Percentiles rank a stretch among this genome's conserved stretches.
Evolutionary conservation across 1,140 invertebrate genomes (phyloP).

Genomic region (Metaphire vulgaris): DNA sequence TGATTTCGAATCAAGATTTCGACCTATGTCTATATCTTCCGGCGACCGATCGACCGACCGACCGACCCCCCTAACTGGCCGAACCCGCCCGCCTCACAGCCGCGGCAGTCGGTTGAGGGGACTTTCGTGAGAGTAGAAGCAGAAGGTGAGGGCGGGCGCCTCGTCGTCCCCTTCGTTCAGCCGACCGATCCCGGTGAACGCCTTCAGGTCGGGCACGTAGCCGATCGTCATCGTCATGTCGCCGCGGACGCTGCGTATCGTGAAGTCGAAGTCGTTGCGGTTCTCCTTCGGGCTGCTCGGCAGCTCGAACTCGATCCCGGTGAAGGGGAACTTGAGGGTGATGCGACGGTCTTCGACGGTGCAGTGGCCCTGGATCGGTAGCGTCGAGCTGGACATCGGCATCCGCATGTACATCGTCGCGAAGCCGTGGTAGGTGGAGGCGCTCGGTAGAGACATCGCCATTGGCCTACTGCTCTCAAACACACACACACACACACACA

Average conservation of each 20-base stretch:
- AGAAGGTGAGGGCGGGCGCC: constrained; percentile 28
- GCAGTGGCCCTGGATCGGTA: constrained; percentile 19
- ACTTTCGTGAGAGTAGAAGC: constrained; percentile 26
- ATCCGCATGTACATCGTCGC: constrained; percentile 30
- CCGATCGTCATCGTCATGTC: constrained; percentile 33
- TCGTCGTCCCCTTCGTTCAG: constrained; percentile 27
- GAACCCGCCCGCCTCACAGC: too few species aligned
- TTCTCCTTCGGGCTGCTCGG: constrained; percentile 12
- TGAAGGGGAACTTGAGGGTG: constrained; percentile 28
- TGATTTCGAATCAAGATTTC: too few species aligned
- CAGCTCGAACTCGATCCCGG: constrained; percentile 28
- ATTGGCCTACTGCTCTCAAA: neutral
- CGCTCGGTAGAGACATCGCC: neutral
- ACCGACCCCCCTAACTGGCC: too few species aligned
- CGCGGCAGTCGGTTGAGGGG: constrained; percentile 26
- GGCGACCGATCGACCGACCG: too few species aligned
- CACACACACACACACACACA: neutral
- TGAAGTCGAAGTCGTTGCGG: constrained; percentile 32
- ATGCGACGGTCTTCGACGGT: constrained; percentile 21
- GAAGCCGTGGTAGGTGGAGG: constrained; percentile 15
- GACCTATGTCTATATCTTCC: too few species aligned
- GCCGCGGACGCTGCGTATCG: constrained; percentile 27
- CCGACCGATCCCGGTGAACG: constrained; percentile 25
- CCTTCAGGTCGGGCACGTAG: constrained; percentile 25
- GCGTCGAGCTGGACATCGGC: constrained; percentile 26